Evolutionary conservation across 2,888 invertebrate species (phyloP).

Genomic region (Ommatoiulus sabulosus): DNA sequence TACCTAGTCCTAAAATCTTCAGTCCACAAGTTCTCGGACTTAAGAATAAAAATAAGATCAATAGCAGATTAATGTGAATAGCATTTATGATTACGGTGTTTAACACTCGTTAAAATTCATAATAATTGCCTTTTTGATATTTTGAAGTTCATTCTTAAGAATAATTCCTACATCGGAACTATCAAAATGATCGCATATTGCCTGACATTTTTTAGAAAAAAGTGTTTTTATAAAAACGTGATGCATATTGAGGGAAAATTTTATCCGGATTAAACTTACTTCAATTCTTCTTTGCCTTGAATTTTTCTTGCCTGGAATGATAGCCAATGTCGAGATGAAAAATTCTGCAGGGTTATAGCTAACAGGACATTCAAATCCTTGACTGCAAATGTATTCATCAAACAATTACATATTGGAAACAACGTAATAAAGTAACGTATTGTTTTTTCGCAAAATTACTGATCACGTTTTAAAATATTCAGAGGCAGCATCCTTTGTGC

Average conservation of each 20-base stretch:
- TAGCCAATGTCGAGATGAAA: slow-evolving; percentile 70
- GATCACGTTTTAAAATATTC: slow-evolving; percentile 82
- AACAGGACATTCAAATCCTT: slow-evolving; percentile 67
- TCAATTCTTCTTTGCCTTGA: slow-evolving; percentile 66
- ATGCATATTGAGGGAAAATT: background rate
- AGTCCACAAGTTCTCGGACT: slow-evolving; percentile 1
- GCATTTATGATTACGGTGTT: background rate
- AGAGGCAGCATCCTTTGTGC: slow-evolving; percentile 82
- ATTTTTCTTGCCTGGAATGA: slow-evolving; percentile 68
- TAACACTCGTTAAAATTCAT: no score
- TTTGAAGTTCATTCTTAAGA: slow-evolving; percentile 5
- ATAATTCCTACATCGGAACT: slow-evolving; percentile 61
- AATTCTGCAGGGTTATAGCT: slow-evolving; percentile 72
- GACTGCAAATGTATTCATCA: slow-evolving; percentile 57
- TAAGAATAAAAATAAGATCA: background rate
- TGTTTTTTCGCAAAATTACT: slow-evolving; percentile 39
- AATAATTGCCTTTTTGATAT: no score
- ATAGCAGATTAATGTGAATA: background rate
- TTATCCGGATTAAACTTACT: slow-evolving; percentile 56
- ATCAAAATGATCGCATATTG: slow-evolving; percentile 66
- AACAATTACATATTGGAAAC: background rate
- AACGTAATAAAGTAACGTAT: background rate
- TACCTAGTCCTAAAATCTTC: slow-evolving; percentile 45
- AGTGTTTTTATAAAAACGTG: background rate
- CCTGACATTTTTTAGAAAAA: slow-evolving; percentile 60